Percentiles rank a stretch among this genome's conserved stretches.
phyloP scores from a whole-genome alignment of 1,140 invertebrate genomes.

The Antheraea mylitta region DNA sequence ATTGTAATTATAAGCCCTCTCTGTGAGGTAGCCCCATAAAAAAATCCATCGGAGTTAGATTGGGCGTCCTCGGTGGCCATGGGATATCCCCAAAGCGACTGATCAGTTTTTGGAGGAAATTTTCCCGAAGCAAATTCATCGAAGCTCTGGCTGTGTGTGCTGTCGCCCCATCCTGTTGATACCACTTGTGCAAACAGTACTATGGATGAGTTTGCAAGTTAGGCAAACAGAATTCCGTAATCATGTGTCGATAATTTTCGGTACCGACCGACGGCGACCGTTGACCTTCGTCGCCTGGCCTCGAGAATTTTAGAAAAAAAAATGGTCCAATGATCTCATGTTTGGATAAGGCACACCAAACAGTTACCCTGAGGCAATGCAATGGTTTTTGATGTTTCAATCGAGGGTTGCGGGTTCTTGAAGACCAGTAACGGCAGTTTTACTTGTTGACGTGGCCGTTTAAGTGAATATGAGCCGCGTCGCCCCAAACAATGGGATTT shows the following conservation, averaged over 20 bases:
- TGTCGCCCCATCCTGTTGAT: constrained; percentile 36
- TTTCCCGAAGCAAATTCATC: constrained; percentile 30
- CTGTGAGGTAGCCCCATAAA: constrained; percentile 42
- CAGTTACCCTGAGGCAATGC: constrained; percentile 9
- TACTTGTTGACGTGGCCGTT: constrained; percentile 18
- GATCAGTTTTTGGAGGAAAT: constrained; percentile 37
- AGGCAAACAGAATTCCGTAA: constrained; percentile 15
- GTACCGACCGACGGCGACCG: too few relatives aligned
- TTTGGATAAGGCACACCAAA: constrained; percentile 14
- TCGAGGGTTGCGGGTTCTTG: constrained; percentile 3
- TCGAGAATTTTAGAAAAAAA: constrained; percentile 15
- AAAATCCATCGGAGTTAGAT: constrained; percentile 53
- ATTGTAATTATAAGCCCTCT: constrained; percentile 33
- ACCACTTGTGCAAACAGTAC: constrained; percentile 3
- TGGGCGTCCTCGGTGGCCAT: constrained; percentile 40
- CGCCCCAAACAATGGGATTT: constrained; percentile 11
- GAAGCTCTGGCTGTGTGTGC: constrained; percentile 38
- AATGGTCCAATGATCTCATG: constrained; percentile 13
- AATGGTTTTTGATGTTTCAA: constrained; percentile 18
- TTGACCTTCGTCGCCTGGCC: constrained; percentile 1
- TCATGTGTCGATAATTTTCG: constrained; percentile 12
- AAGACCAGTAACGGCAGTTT: constrained; percentile 18
- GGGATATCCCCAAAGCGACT: constrained; percentile 32
- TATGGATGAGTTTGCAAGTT: not conserved
- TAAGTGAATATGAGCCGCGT: constrained; percentile 18